Evolutionary conservation across 2,888 invertebrate genomes (phyloP), one percentile per base, ranked within the genome.

Genomic region (Dynastes tityus): DNA sequence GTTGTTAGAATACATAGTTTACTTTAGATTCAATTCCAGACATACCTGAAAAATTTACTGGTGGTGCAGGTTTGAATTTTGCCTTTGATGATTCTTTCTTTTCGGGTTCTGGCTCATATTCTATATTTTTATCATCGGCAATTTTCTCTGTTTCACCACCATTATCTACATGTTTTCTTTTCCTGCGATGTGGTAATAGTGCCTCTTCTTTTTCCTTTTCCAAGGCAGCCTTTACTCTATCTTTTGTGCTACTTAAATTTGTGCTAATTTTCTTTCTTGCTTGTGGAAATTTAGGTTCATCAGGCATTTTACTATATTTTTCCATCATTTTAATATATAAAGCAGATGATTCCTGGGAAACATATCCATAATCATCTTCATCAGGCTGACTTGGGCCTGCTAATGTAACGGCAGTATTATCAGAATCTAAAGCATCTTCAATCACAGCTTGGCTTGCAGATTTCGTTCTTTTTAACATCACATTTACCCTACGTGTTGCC

Each of bases 311-410:
- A 83, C 91, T 93, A 83, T 95, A 96, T 86, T 96, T 96, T 82
- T 94, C 94, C 92, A 97, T 95, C 90, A 97, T 93, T 88, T 96
- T 95, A 82, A 93, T 92, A 87, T 96, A 96, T 83, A 94, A 91
- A 40, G 94, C 95, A 63, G 95, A 93, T 1, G 96, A 95, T 87
- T 95, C 95, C 84, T 94, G 94, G 0, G 97, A 97, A 55, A 95
- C 95, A 86, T 96, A 97, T 0, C 97, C 97, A 86, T 97, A 97
- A 86, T 97, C 97, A 89, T 97, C 97, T 86, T 96, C 96, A 84
- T 97, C 97, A 0, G 96, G 95, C 85, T 96, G 96, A 1, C 94
- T 92, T 0, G 94, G 93, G 0, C 95, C 95, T 70, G 92, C 91
- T 51, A 93, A 88, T 0, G 95, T 95, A 3, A 95, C 92, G 2